Conservation (phyloP, 53 echinoderm and acorn worm species). For the Holothuria leucospilota region DNA sequence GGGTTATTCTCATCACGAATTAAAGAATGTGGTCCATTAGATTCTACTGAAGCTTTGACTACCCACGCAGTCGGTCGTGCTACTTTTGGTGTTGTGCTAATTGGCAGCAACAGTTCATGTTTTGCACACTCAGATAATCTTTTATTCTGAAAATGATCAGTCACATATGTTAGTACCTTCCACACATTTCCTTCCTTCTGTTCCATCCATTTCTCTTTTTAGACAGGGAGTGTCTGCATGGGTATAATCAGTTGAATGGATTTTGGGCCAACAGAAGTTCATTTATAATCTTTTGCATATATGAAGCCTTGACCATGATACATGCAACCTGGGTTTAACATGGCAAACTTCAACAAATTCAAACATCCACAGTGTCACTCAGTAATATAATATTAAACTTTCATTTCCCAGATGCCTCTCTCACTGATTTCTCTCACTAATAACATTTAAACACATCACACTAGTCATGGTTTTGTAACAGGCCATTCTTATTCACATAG, state of each 20-base stretch:
- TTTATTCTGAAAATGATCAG: neutral
- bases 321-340: neutral
- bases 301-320: neutral
- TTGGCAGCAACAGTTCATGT: neutral
- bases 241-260: neutral
- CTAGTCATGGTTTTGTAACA: neutral
- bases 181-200: neutral
- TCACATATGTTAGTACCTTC: neutral
- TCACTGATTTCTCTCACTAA: conserved; percentile 1
- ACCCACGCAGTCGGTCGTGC: no score
- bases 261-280: neutral
- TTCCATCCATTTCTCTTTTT: neutral
- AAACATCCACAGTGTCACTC: neutral
- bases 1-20: neutral
- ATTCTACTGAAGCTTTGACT: no score
- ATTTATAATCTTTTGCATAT: neutral
- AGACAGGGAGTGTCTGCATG: neutral
- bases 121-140: neutral
- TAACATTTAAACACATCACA: neutral
- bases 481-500: no score
- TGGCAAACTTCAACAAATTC: neutral
- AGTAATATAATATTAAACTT: neutral
- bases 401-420: neutral
- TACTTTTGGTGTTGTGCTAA: no score
- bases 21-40: neutral